These are phyloP conservation scores for Volucella zonaria DNA, from an alignment of 2,888 invertebrate species.

Conservation along the genomic window DNA sequence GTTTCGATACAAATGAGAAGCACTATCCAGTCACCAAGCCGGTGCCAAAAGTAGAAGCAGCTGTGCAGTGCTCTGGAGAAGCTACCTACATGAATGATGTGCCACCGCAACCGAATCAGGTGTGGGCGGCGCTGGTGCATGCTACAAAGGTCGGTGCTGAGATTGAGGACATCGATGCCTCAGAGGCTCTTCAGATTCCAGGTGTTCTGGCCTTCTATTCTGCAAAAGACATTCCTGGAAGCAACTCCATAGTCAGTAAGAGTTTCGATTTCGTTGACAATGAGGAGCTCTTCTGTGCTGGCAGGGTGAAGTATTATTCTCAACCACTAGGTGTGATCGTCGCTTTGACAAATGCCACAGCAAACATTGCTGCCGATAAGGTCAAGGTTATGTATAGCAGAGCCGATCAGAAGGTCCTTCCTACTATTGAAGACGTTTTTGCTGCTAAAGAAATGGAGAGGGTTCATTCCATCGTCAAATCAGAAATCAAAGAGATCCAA, in stretches of 20 bases:
- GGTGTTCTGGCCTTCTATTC: constrained; percentile 86
- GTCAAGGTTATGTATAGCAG: constrained; percentile 82
- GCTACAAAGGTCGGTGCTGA: constrained; percentile 84
- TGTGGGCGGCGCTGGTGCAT: constrained; percentile 85
- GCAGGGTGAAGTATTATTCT: constrained; percentile 84
- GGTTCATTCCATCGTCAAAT: constrained; percentile 77
- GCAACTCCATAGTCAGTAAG: constrained; percentile 83
- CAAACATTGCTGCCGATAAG: constrained; percentile 84
- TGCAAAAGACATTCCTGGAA: constrained; percentile 87
- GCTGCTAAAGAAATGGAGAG: constrained; percentile 60
- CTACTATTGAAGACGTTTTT: constrained; percentile 73
- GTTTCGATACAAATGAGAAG: constrained; percentile 87
- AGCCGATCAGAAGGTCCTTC: constrained; percentile 50
- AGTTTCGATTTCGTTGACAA: constrained; percentile 75
- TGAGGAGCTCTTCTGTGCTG: constrained; percentile 82
- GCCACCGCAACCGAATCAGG: constrained; percentile 85
- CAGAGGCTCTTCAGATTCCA: constrained; percentile 84
- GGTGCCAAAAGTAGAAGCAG: constrained; percentile 88
- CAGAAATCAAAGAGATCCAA: constrained; percentile 74
- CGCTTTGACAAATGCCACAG: constrained; percentile 85
- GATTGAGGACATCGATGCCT: constrained; percentile 84
- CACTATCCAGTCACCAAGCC: constrained; percentile 89
- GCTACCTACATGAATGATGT: constrained; percentile 89
- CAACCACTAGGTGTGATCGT: constrained; percentile 90
- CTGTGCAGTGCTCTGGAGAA: constrained; percentile 87